Percentiles rank a stretch among this genome's conserved stretches.
These are phyloP conservation scores for Leistus spinibarbis DNA, from an alignment of 2,888 invertebrate genomes.

Conservation along the genomic window DNA sequence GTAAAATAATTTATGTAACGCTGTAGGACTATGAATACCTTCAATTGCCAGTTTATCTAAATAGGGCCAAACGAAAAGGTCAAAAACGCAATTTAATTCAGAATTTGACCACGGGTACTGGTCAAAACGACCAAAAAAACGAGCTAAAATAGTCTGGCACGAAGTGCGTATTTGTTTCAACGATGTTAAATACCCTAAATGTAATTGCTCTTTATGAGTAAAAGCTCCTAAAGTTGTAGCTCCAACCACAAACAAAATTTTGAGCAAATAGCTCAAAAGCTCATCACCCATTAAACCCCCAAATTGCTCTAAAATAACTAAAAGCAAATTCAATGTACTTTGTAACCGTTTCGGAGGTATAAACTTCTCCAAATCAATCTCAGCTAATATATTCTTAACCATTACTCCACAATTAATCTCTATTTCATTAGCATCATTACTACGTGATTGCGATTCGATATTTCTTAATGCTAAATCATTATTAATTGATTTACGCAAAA, in stretches of 20 bases:
- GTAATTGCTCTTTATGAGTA: slow-evolving; percentile 62
- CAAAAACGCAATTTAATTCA: slow-evolving; percentile 77
- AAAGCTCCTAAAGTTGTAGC: slow-evolving; percentile 70
- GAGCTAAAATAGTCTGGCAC: slow-evolving; percentile 66
- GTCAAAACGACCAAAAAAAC: slow-evolving; percentile 82
- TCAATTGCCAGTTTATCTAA: slow-evolving; percentile 77
- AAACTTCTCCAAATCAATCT: slow-evolving; percentile 64
- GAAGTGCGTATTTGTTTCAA: slow-evolving; percentile 70
- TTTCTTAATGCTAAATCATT: no score
- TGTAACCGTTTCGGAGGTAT: slow-evolving; percentile 73
- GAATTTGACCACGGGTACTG: slow-evolving; percentile 72
- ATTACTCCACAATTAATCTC: slow-evolving; percentile 54
- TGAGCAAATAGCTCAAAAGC: slow-evolving; percentile 72
- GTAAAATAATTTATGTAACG: slow-evolving; percentile 77
- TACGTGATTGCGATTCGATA: no score
- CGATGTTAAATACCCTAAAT: slow-evolving; percentile 67
- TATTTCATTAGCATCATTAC: no score
- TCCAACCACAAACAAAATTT: slow-evolving; percentile 73
- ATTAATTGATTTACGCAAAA: no score
- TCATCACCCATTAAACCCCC: slow-evolving; percentile 75
- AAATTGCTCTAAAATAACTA: slow-evolving; percentile 79
- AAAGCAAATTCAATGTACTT: slow-evolving; percentile 75
- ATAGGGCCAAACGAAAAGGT: slow-evolving; percentile 81
- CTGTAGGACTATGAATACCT: slow-evolving; percentile 82
- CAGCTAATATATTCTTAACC: slow-evolving; percentile 56